phyloP scores from a whole-genome alignment of 1,140 invertebrate species.

The Drosophila suzukii region DNA sequence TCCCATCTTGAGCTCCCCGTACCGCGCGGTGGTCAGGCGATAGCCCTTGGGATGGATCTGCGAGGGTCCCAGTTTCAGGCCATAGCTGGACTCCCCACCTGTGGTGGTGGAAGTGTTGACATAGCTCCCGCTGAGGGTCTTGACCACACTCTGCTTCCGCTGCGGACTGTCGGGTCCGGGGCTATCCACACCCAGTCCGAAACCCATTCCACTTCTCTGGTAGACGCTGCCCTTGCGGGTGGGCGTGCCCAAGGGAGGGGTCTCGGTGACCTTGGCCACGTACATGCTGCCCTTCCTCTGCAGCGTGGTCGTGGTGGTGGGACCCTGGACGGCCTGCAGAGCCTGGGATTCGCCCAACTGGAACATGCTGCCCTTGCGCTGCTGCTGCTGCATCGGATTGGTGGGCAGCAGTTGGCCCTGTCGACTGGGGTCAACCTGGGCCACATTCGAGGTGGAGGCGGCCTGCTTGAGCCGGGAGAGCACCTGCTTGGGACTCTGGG shows the following conservation, averaged over 20 bases:
- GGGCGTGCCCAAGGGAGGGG: slow-evolving; percentile 59
- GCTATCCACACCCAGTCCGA: slow-evolving; percentile 13
- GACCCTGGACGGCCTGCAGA: slow-evolving; percentile 32
- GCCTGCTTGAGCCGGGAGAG: slow-evolving; percentile 77
- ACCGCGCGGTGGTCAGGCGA: slow-evolving; percentile 87
- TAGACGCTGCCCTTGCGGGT: slow-evolving; percentile 75
- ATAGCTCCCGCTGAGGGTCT: slow-evolving; percentile 66
- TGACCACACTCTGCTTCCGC: slow-evolving; percentile 71
- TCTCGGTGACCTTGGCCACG: slow-evolving; percentile 57
- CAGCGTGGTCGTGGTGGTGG: slow-evolving; percentile 24
- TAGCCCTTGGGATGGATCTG: slow-evolving; percentile 91
- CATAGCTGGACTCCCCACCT: slow-evolving; percentile 78
- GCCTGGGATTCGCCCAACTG: slow-evolving; percentile 54
- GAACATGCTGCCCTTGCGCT: slow-evolving; percentile 74
- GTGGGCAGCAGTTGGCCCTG: slow-evolving; percentile 51
- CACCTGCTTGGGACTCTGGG: slow-evolving; percentile 75
- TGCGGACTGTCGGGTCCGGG: slow-evolving; percentile 51
- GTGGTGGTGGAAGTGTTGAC: slow-evolving; percentile 62
- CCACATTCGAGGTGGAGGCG: slow-evolving; percentile 74
- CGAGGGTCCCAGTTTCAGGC: slow-evolving; percentile 89
- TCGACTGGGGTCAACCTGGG: slow-evolving; percentile 39
- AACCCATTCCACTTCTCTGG: slow-evolving; percentile 42
- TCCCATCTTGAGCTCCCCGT: slow-evolving; percentile 93
- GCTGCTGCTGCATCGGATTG: slow-evolving; percentile 28
- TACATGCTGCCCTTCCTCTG: slow-evolving; percentile 71